Conservation (phyloP, 2,797 vertebrate genomes). For the Chromis chromis region DNA sequence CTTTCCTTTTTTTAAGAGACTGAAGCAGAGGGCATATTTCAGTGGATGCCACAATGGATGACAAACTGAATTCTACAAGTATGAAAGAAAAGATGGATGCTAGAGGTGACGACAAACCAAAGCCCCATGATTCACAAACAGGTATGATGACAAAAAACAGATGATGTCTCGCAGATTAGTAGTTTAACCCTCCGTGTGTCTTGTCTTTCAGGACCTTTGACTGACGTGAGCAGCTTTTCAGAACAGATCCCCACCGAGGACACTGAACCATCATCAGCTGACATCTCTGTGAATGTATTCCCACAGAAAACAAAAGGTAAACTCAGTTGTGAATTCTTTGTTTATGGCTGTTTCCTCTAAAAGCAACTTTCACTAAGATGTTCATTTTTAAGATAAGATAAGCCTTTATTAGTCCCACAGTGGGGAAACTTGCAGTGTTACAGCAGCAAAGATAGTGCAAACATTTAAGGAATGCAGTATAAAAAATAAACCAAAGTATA, state of each 20-base stretch:
- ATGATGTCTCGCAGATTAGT: not conserved
- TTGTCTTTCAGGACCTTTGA: constrained; percentile 41
- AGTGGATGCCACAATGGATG: constrained; percentile 70
- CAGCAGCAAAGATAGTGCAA: too few species aligned
- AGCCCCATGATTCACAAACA: constrained; percentile 19
- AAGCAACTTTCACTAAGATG: too few species aligned
- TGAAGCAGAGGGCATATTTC: constrained; percentile 5
- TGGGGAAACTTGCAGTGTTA: too few species aligned
- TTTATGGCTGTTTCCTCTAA: not conserved
- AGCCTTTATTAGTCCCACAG: too few species aligned
- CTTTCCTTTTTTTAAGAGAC: constrained; percentile 7
- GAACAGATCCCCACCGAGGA: constrained; percentile 48
- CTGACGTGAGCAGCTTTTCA: constrained; percentile 41
- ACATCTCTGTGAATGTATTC: constrained; percentile 32
- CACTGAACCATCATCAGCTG: constrained; percentile 45
- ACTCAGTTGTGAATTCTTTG: not conserved
- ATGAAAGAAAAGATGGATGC: constrained; percentile 23
- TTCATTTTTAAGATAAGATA: not conserved
- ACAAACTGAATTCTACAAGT: constrained; percentile 36
- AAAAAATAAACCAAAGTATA: too few species aligned
- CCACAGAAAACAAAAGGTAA: constrained; percentile 28
- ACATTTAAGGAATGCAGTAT: too few species aligned
- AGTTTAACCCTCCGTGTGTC: not conserved
- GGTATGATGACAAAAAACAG: constrained; percentile 35
- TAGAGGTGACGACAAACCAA: constrained; percentile 11